These are phyloP conservation scores for Leptothorax acervorum DNA, from an alignment of 2,888 invertebrate species.

Conservation along the genomic window DNA sequence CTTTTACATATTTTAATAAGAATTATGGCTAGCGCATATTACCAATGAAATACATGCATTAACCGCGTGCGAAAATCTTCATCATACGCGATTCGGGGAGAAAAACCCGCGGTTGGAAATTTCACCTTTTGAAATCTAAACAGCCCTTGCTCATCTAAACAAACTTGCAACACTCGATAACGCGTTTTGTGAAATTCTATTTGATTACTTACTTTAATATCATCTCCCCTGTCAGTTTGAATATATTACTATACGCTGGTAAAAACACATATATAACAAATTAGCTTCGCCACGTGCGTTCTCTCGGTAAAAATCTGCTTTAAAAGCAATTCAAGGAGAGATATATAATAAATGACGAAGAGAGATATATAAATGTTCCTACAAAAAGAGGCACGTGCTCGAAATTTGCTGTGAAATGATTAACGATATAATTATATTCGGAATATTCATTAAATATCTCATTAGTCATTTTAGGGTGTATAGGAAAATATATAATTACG, in stretches of 20 bases:
- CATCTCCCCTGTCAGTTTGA: background rate
- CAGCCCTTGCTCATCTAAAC: slow-evolving; percentile 12
- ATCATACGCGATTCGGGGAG: background rate
- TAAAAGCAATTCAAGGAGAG: background rate
- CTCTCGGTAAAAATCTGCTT: background rate
- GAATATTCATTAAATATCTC: background rate
- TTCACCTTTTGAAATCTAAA: slow-evolving; percentile 2
- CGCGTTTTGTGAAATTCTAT: slow-evolving; percentile 15
- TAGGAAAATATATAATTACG: slow-evolving; percentile 9
- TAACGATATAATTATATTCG: background rate
- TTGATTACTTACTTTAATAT: background rate
- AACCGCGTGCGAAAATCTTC: slow-evolving; percentile 38
- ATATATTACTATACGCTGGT: slow-evolving; percentile 4
- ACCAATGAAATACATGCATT: slow-evolving; percentile 27
- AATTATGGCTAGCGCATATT: slow-evolving; percentile 31
- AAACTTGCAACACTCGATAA: background rate
- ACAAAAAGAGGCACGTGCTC: background rate
- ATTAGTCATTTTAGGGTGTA: background rate
- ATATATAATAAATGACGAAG: background rate
- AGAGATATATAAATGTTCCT: background rate
- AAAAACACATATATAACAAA: background rate
- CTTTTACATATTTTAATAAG: slow-evolving; percentile 52
- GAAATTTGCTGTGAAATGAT: background rate
- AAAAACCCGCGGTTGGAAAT: background rate
- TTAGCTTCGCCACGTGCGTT: background rate